Evolutionary conservation across 1,140 invertebrate species (phyloP), one percentile per base, ranked within the genome.

Genomic region (Caerostris darwini): DNA sequence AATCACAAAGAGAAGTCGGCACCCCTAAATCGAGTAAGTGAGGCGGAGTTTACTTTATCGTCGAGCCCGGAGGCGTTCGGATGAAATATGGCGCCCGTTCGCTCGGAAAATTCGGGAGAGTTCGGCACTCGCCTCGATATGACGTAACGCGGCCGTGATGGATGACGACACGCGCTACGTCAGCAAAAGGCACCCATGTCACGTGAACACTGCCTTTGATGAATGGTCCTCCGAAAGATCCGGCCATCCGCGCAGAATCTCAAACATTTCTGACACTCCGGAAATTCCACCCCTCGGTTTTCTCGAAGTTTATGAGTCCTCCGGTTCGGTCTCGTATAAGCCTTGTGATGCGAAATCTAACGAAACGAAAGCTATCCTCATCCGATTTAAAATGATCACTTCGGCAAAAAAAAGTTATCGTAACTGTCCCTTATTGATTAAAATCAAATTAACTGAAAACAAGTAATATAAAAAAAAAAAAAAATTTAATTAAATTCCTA

Each of bases 171-270:
- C 67, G 67, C 88, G 64, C 88, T 57, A 71, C 67, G 90, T 82
- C 90, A 91, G 71, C 69, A 82, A 91, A 81, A 56, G 57, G 90
- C 90, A 91, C 90, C 90, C 71, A 61, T 82, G 71, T 91, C 90
- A 82, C 71, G 90, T 82, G 90, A 91, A 71, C 82, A 82, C 90
- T 71, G 57, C 57, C 90, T 3, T 53, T 58, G 81, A 71, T 82
- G 82, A 71, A 91, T 82, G 82, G 90, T 10, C 71, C 67, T 56
- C 34, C 56, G 69, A 5, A 77, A n/a, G 34, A 50, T 56, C 8
- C 88, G 89, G 3, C 17, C 56, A 91, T 81, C 89, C 89, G 89
- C n/a, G 90, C 71, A 17, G 90, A 91, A 91, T 91, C 90, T 91
- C 90, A 91, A 91, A 91, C 53, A 91, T 82, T 91, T 91, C 54